Conservation (phyloP, 2,797 vertebrate genomes). For the Mormyrus proboscirostris region DNA sequence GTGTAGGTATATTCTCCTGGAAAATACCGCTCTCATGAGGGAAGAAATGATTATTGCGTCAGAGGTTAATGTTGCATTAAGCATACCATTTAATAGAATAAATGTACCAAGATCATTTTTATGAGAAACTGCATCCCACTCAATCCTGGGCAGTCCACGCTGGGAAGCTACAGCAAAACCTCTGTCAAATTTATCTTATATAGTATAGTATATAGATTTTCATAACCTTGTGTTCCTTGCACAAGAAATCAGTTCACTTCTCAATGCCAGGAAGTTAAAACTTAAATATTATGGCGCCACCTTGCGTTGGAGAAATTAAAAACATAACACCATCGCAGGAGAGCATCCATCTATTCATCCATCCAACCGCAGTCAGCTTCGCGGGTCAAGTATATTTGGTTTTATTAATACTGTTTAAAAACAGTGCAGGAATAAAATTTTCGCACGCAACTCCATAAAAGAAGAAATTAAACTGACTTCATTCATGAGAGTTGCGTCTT, state of each 20-base stretch:
- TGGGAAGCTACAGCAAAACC: not conserved
- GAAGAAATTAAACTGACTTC: not conserved
- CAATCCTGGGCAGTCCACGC: not conserved
- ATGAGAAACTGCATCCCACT: not conserved
- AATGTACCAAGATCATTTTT: not conserved
- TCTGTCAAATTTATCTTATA: not conserved
- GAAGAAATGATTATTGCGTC: not conserved
- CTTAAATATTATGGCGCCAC: constrained; percentile 17
- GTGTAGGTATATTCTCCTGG: not conserved
- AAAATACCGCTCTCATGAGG: not conserved
- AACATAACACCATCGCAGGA: not conserved
- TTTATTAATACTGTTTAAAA: not conserved
- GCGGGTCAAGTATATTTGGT: not conserved
- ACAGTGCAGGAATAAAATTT: not conserved
- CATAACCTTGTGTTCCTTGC: not conserved
- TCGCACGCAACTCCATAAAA: not conserved
- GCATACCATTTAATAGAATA: not conserved
- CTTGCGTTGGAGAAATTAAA: not conserved
- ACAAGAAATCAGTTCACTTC: not conserved
- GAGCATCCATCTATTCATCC: not conserved
- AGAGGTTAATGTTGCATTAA: not conserved
- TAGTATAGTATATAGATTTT: not conserved
- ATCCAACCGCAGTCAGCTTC: not conserved
- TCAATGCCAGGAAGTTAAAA: not conserved
- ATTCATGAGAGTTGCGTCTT: not conserved